Evolutionary conservation across 2,888 invertebrate species (phyloP).

Genomic region (Nomada flava): DNA sequence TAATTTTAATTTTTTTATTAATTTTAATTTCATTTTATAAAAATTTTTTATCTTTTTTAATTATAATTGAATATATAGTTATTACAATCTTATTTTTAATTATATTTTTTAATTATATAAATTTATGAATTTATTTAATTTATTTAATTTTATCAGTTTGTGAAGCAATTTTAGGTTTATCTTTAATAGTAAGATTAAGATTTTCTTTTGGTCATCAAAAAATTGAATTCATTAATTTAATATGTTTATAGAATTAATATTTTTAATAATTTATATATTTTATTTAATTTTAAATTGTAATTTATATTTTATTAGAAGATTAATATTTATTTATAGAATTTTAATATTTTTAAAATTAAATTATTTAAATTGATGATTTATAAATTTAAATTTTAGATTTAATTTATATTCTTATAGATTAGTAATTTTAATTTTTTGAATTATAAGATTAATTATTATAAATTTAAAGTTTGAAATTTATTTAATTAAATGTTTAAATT

Average conservation of each 20-base stretch:
- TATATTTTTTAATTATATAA: not conserved
- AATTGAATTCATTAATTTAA: not conserved
- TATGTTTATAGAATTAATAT: not conserved
- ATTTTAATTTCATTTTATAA: not conserved
- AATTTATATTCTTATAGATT: not conserved
- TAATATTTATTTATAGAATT: not conserved
- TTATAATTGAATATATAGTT: conserved; percentile 1
- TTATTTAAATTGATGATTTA: not conserved
- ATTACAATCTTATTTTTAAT: not conserved
- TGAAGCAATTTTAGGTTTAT: not conserved
- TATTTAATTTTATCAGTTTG: not conserved
- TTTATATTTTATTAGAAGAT: not conserved
- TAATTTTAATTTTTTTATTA: not conserved
- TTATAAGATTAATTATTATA: not conserved
- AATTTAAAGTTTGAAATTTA: not conserved
- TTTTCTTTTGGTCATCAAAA: no score
- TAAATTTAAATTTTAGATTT: not conserved
- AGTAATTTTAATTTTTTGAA: not conserved
- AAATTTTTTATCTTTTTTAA: not conserved
- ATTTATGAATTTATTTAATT: not conserved
- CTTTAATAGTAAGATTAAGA: not conserved
- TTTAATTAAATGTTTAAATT: not conserved
- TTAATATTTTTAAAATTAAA: not conserved
- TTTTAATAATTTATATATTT: not conserved
- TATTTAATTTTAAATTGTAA: not conserved